Conservation (phyloP, 2,888 invertebrate genomes). For the Aphrophora alni region DNA sequence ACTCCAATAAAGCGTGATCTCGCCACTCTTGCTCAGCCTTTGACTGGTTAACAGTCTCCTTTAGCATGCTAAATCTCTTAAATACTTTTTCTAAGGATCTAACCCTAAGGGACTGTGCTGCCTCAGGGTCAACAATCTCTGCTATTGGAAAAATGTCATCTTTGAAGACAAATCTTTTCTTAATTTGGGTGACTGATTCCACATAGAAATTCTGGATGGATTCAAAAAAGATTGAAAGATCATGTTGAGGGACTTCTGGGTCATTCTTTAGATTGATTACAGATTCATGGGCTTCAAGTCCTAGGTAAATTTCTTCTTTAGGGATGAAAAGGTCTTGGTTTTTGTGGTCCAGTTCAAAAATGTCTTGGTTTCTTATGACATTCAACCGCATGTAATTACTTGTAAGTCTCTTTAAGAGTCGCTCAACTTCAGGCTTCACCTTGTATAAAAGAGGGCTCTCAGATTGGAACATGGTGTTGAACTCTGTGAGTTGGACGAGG, state of each 20-base stretch:
- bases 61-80: conserved; percentile 30
- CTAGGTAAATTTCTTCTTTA: conserved; percentile 19
- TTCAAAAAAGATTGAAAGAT: conserved; percentile 7
- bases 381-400: neutral
- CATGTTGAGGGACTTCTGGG: conserved; percentile 13
- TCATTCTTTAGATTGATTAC: conserved; percentile 17
- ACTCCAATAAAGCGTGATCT: conserved; percentile 31
- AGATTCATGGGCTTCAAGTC: conserved; percentile 19
- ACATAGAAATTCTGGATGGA: conserved; percentile 25
- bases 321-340: conserved; percentile 11
- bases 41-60: neutral
- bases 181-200: conserved; percentile 20
- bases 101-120: conserved; percentile 22
- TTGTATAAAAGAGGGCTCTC: conserved; percentile 1
- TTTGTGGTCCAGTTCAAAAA: conserved; percentile 24
- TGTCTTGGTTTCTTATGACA: neutral
- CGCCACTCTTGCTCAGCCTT: conserved; percentile 32
- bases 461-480: conserved; percentile 8
- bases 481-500: neutral
- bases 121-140: conserved; percentile 30
- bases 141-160: conserved; percentile 24
- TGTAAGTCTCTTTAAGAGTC: conserved; percentile 2
- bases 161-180: conserved; percentile 31
- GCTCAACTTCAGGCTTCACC: conserved; percentile 11
- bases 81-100: conserved; percentile 22